Evolutionary conservation across 2,797 vertebrate genomes (phyloP), one percentile per base, ranked within the genome.

Genomic region (Protonibea diacanthus): DNA sequence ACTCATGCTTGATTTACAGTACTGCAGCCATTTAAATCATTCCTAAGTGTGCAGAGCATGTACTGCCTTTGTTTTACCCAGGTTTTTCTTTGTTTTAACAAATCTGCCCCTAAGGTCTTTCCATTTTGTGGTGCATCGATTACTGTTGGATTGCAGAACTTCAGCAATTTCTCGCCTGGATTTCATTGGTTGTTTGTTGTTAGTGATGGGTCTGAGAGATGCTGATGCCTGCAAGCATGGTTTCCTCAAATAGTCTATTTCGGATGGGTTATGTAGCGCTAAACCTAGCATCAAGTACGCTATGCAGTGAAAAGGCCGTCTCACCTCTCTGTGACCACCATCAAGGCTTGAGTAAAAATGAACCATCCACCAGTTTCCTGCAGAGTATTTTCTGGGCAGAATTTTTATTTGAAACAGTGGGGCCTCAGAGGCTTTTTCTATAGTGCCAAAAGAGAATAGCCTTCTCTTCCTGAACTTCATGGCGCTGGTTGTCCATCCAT

Each of bases 401-500:
- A 14, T 64, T 91, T 92, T 88, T 91, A 85, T 91, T 85, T 91
- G 80, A 81, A 86, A 65, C 70, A 6, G 55, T 59, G 64, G 66
- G 78, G 67, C 89, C 86, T 81, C 76, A 21, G 62, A 58, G 80
- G 8, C 66, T 23, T 85, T 77, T 78, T 84, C 17, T 78, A 20
- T 66, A 42, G 78, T 82, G 67, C 68, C 23, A 76, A 77, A 65
- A 88, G 71, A 83, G 69, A 88, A 91, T 74, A 90, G 76, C 82
- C 78, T 70, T 87, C 84, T 71, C 84, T 83, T 80, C 76, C 76
- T 82, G 83, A 89, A 85, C 82, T 94, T 85, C 88, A 89, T 79
- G 86, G 86, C 61, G 29, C 86, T 89, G 83, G 82, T 86, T 89
- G 89, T 93, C 91, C 90, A 88, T 93, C 89, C 90, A 87, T 93